Base-by-base conservation (phyloP, 2,888 invertebrate species). In the Amorpha juglandis region DNA sequence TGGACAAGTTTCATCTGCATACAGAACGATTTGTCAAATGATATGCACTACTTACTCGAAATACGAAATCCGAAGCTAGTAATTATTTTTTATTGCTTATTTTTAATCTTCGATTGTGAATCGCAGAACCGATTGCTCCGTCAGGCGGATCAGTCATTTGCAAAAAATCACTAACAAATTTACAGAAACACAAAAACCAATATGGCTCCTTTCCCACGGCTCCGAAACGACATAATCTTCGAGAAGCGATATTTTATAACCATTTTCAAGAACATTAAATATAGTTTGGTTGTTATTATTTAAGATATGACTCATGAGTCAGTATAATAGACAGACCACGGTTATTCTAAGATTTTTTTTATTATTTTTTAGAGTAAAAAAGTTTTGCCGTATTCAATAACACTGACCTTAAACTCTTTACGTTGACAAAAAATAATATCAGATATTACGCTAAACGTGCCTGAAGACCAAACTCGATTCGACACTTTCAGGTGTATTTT, bases 31-130 rank as follows among this genome's bases (percentile, higher is more conserved):
- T 85, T 80, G 71, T 74, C 73, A 80, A 86, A 83, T 78, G 84
- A 82, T 78, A 87, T 86, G 88, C 85, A 85, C 87, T 84, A 88
- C 70, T 89, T 86, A 84, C 78, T 83, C 74, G 78, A 74, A 77
- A 78, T 82, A 81, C 82, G 80, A 86, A 88, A 88, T 80, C 75
- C 72, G 74, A 76, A 79, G 72, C 74, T 77, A 76, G 77, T 83
- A 81, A 82, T 82, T 82, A 82, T 85, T 81, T 79, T 74, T 77
- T 81, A 77, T 73, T 80, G 76, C 73, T 73, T 73, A 73, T 76
- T 79, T 78, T 80, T 78, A 78, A 78, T 78, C 73, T 73, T 74
- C 72, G 72, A 77, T 84, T 79, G 81, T 84, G 82, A 87, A 79
- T 82, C 81, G 86, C 86, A 85, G 80, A 86, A 85, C 83, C 71